These are phyloP conservation scores for Perizoma affinitatum DNA, from an alignment of 2,888 invertebrate genomes.

Conservation along the genomic window DNA sequence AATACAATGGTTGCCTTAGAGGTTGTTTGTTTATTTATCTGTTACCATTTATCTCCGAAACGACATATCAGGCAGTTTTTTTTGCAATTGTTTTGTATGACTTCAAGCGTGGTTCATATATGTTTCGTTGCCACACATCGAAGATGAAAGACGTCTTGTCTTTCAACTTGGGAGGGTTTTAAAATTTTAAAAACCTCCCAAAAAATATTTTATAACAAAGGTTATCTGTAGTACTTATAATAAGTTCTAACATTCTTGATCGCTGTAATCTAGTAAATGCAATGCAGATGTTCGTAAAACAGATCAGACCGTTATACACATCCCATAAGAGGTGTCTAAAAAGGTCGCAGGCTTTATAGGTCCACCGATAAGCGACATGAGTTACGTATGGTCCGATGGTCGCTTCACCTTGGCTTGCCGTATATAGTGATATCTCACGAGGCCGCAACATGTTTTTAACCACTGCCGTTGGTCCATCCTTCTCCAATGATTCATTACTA, in stretches of 20 bases:
- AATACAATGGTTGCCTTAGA: too few species aligned
- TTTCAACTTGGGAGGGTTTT: too few species aligned
- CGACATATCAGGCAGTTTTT: too few species aligned
- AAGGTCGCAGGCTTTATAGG: conserved; percentile 43
- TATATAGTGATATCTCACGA: conserved; percentile 75
- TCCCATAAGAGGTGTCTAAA: conserved; percentile 37
- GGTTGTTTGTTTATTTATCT: too few species aligned
- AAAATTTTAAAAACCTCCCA: too few species aligned
- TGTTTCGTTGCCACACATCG: too few species aligned
- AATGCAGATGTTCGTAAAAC: conserved; percentile 24
- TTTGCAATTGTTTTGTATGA: too few species aligned
- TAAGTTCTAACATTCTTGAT: conserved; percentile 4
- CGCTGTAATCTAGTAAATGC: conserved; percentile 2
- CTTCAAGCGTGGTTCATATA: too few species aligned
- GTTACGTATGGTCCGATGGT: conserved; percentile 65
- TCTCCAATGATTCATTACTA: conserved; percentile 58
- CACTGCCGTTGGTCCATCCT: conserved; percentile 59
- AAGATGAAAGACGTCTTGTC: too few species aligned
- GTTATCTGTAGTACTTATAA: too few species aligned
- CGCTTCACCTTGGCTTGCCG: conserved; percentile 73
- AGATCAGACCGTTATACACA: conserved; percentile 27
- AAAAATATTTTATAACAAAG: too few species aligned
- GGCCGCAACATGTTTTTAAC: conserved; percentile 69
- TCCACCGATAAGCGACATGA: conserved; percentile 47
- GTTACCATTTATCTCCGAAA: too few species aligned